Evolutionary conservation across 2,113 vertebrate species (phyloP), one percentile per base, ranked within the genome.

Genomic region (Gambusia affinis): DNA sequence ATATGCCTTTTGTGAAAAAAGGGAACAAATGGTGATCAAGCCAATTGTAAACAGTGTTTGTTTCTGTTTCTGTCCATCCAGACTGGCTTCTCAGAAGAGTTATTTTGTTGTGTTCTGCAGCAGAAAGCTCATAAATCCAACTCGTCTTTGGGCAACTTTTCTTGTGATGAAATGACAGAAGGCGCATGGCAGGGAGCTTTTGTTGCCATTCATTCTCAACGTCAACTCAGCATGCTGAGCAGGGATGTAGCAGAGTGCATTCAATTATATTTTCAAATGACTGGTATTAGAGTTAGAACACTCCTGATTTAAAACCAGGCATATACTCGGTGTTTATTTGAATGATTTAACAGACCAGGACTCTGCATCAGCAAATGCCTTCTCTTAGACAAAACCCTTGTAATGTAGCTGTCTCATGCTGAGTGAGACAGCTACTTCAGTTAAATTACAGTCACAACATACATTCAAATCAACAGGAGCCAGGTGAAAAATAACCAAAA

Each of bases 371-470:
- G 51, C 22, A 57, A 57, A 57, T 24, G 24, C 22, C 8, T n/a
- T 47, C 8, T n/a, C 8, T 57, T 57, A 57, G 22, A 57, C 8
- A 4, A 57, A n/a, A 24, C 51, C 5, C 4, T 37, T 37, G 35
- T 44, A 1, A 44, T 44, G 44, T 19, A 47, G 44, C n/a, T n/a
- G n/a, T n/a, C n/a, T n/a, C n/a, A n/a, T n/a, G n/a, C n/a, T n/a
- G n/a, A n/a, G 51, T 24, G 19, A 57, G 51, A 57, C 3, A 10
- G 22, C 7, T 3, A 8, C 10, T 64, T 67, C 57, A 83, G 42
- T 70, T 27, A 84, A 14, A 14, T 68, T 37, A 35, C 35, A 37
- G 35, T 76, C 61, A 63, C 82, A 64, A 42, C 64, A 79, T 54
- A 70, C 28, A 75, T 63, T 70, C 28, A 35, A 72, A 12, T 28